These are phyloP conservation scores for Drosophila mauritiana DNA, from an alignment of 1,140 invertebrate species.

Conservation along the genomic window DNA sequence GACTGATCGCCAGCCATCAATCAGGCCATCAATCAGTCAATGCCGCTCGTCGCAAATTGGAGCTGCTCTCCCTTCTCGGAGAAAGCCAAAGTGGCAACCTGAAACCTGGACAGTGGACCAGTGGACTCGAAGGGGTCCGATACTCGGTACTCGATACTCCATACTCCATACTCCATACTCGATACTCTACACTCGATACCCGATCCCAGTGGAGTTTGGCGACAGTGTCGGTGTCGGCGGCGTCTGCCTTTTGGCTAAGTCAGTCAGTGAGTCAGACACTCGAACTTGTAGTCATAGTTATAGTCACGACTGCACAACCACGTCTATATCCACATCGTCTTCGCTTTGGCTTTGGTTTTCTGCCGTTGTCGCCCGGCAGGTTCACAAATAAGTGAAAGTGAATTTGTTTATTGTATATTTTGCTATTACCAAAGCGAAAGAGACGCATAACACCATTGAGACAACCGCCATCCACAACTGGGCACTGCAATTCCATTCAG, in stretches of 20 bases:
- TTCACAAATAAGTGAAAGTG: slow-evolving; percentile 83
- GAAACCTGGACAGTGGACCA: slow-evolving; percentile 11
- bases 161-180: not conserved
- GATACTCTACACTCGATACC: not conserved
- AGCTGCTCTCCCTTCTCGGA: slow-evolving; percentile 38
- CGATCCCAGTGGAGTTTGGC: slow-evolving; percentile 17
- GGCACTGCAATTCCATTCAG: slow-evolving; percentile 2
- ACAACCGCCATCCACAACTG: slow-evolving; percentile 24
- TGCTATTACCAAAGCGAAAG: slow-evolving; percentile 76
- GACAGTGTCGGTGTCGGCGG: slow-evolving; percentile 3
- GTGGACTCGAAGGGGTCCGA: slow-evolving; percentile 3
- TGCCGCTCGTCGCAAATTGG: slow-evolving; percentile 64
- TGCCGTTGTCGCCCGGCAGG: slow-evolving; percentile 46
- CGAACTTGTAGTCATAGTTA: slow-evolving; percentile 37
- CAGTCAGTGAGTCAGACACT: slow-evolving; percentile 71
- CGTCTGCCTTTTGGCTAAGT: slow-evolving; percentile 45
- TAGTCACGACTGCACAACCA: slow-evolving; percentile 33
- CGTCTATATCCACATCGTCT: slow-evolving; percentile 16
- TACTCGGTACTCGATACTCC: not conserved
- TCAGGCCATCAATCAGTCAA: slow-evolving; percentile 65
- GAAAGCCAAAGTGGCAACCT: slow-evolving; percentile 22
- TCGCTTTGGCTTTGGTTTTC: slow-evolving; percentile 5
- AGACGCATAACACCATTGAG: slow-evolving; percentile 53
- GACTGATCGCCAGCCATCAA: slow-evolving; percentile 54
- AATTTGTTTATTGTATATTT: slow-evolving; percentile 81